Evolutionary conservation across 92 coral and sea anemone species (phyloP).

Genomic region (Zoanthus solanderi): DNA sequence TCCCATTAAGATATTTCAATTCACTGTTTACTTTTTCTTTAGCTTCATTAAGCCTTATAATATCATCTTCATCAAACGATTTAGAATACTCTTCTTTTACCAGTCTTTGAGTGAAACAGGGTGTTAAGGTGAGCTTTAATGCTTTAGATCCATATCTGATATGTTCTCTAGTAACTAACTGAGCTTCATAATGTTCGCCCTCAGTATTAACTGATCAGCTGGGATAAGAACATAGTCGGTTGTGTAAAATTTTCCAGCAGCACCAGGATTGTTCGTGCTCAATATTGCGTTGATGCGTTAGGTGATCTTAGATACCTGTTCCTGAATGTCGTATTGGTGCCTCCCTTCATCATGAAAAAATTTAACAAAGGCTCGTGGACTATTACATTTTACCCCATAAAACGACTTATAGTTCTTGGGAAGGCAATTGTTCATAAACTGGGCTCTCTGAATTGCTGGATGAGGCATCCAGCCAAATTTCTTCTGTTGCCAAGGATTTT

Average conservation of each 20-base stretch:
- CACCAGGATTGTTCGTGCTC: conserved; percentile 45
- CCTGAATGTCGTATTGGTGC: conserved; percentile 25
- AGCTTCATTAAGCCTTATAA: conserved; percentile 13
- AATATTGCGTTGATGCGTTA: conserved; percentile 28
- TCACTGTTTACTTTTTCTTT: conserved; percentile 51
- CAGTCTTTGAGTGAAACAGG: not conserved
- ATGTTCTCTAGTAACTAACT: not conserved
- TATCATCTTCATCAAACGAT: not conserved
- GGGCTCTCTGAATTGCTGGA: too few species aligned
- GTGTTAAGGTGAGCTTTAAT: not conserved
- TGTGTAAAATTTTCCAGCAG: conserved; percentile 2
- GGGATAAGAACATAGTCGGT: not conserved
- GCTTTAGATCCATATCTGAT: not conserved
- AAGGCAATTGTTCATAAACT: conserved; percentile 47
- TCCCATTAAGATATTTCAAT: conserved; percentile 35
- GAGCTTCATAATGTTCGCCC: conserved; percentile 21
- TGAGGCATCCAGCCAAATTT: too few species aligned
- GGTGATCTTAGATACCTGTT: conserved; percentile 13
- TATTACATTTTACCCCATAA: conserved; percentile 35
- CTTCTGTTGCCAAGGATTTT: too few species aligned
- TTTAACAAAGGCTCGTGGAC: conserved; percentile 51
- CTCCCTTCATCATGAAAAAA: conserved; percentile 55
- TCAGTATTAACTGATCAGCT: conserved; percentile 24
- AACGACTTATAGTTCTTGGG: conserved; percentile 42
- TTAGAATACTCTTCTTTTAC: not conserved